A percentile compares a stretch with the other conserved stretches of the same genome.
phyloP scores from a whole-genome alignment of 2,888 invertebrate species.

The Drosophila kanekoi region DNA sequence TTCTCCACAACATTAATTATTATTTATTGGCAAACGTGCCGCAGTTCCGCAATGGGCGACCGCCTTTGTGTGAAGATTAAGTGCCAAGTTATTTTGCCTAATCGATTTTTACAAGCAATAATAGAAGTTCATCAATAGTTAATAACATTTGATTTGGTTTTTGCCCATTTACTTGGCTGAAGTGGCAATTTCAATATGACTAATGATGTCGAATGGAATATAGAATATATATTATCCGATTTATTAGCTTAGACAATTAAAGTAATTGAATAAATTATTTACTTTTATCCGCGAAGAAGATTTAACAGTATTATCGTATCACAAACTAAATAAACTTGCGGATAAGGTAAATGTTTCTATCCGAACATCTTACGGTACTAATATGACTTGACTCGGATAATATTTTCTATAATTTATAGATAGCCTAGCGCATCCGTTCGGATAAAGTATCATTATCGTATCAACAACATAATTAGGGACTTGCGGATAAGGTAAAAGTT shows the following conservation, averaged over 20 bases:
- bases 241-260: not conserved
- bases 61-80: slow-evolving; percentile 35
- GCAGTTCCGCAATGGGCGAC: slow-evolving; percentile 58
- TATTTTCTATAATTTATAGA: too few relatives aligned
- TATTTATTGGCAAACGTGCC: slow-evolving; percentile 65
- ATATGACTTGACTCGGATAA: not conserved
- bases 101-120: slow-evolving; percentile 41
- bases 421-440: too few relatives aligned
- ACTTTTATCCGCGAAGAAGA: not conserved
- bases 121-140: slow-evolving; percentile 4
- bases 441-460: too few relatives aligned
- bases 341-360: not conserved
- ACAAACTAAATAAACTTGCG: not conserved
- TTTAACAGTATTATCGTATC: not conserved
- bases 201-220: not conserved
- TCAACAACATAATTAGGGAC: too few relatives aligned
- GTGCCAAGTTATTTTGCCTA: slow-evolving; percentile 55
- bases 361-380: not conserved
- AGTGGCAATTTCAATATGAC: not conserved
- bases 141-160: not conserved
- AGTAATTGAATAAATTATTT: not conserved
- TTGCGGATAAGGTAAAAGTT: not conserved
- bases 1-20: slow-evolving; percentile 64
- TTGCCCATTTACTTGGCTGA: not conserved
- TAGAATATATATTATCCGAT: not conserved